Percentiles rank a stretch among this genome's conserved stretches.
phyloP scores from a whole-genome alignment of 2,113 vertebrate genomes.

The Callipepla squamata region DNA sequence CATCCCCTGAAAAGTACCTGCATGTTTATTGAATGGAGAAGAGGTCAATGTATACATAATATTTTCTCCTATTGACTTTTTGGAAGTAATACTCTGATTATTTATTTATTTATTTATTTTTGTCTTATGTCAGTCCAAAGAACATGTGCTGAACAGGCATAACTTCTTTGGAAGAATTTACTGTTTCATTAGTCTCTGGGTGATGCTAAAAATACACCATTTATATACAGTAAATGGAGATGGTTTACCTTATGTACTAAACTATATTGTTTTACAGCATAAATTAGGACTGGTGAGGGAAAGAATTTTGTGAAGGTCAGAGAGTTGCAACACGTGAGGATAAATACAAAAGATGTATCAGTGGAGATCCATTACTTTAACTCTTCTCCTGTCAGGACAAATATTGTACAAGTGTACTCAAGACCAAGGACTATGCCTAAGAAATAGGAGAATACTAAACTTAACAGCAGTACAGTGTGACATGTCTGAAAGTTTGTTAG shows the following conservation, averaged over 20 bases:
- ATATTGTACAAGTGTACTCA: neutral
- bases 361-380: neutral
- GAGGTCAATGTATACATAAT: neutral
- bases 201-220: neutral
- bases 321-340: accelerated
- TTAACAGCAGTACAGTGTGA: neutral
- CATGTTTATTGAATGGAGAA: no score
- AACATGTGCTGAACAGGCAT: neutral
- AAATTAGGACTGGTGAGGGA: neutral
- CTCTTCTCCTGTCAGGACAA: neutral
- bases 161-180: neutral
- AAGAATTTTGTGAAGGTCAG: neutral
- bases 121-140: neutral
- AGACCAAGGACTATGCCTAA: neutral
- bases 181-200: neutral
- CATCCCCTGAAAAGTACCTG: no score
- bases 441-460: neutral
- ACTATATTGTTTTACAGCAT: neutral
- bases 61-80: neutral
- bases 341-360: neutral
- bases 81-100: neutral
- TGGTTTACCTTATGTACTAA: neutral
- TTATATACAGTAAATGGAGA: neutral
- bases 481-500: neutral
- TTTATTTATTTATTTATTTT: neutral